Conservation (phyloP, 2,797 vertebrate species). For the Neosilurus hyrtlii region DNA sequence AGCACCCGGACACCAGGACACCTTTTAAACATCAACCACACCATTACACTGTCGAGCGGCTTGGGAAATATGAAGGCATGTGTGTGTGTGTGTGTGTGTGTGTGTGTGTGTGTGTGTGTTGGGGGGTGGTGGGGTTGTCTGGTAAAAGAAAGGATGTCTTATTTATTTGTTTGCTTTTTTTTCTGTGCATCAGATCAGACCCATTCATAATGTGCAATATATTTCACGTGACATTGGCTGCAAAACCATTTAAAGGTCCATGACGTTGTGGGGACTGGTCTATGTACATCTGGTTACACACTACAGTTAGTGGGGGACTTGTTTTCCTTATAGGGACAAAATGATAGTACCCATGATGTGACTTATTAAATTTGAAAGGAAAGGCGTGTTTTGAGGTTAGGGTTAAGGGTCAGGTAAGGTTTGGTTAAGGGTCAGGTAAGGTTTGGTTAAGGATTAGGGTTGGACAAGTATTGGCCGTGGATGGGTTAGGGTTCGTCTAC, state of each 20-base stretch:
- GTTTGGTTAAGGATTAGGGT: no score
- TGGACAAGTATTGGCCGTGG: no score
- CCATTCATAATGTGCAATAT: no score
- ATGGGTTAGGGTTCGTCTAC: no score
- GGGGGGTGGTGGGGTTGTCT: background rate
- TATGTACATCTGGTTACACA: no score
- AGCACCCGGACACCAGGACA: background rate
- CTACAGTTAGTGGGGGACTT: background rate
- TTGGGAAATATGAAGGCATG: background rate
- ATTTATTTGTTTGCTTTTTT: background rate
- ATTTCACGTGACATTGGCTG: background rate
- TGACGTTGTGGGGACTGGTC: no score
- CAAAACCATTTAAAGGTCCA: background rate
- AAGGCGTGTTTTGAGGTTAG: no score
- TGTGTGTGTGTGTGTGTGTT: background rate
- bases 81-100: constrained; percentile 11
- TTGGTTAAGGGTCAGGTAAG: no score
- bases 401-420: no score
- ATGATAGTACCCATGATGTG: no score
- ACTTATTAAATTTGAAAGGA: no score
- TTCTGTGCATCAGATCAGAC: background rate
- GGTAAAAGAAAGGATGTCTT: background rate
- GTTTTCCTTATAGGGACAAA: background rate
- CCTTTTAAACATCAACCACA: background rate
- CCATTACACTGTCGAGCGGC: background rate